A percentile compares a stretch with the other conserved stretches of the same genome.
phyloP scores from a whole-genome alignment of 1,140 invertebrate genomes.

The Odontomachus brunneus region DNA sequence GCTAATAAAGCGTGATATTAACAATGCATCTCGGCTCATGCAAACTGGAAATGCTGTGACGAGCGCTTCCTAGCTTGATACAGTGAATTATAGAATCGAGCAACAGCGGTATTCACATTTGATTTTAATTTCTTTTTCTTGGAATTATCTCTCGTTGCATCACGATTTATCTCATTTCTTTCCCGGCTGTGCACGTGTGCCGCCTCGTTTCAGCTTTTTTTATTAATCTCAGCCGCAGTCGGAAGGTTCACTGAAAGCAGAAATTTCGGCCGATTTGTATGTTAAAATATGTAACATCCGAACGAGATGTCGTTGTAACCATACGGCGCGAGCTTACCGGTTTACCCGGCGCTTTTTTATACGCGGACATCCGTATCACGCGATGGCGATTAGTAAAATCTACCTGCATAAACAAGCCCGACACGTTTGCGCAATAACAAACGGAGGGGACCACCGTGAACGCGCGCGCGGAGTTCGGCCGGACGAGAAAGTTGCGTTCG shows the following conservation, averaged over 20 bases:
- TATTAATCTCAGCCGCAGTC: neutral
- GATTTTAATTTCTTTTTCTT: no score
- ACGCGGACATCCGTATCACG: neutral
- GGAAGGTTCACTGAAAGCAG: neutral
- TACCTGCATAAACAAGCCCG: constrained; percentile 46
- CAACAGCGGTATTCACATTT: no score
- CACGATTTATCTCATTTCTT: no score
- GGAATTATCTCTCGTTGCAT: no score
- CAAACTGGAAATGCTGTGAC: neutral
- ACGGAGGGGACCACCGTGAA: constrained; percentile 34
- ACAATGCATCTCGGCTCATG: constrained; percentile 28
- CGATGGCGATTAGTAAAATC: constrained; percentile 43
- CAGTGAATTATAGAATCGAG: no score
- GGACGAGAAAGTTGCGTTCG: constrained; percentile 18
- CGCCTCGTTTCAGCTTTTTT: neutral
- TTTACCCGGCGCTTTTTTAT: neutral
- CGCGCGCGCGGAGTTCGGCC: neutral
- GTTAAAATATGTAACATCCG: constrained; percentile 27
- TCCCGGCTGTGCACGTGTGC: no score
- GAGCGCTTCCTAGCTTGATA: neutral
- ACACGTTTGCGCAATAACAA: constrained; percentile 28
- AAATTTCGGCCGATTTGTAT: constrained; percentile 19
- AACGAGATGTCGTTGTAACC: neutral
- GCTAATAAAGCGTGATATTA: constrained; percentile 41
- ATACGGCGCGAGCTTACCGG: neutral